Percentiles rank a stretch among this genome's conserved stretches.
Evolutionary conservation across 2,113 vertebrate genomes (phyloP).

Genomic region (Heteronetta atricapilla): DNA sequence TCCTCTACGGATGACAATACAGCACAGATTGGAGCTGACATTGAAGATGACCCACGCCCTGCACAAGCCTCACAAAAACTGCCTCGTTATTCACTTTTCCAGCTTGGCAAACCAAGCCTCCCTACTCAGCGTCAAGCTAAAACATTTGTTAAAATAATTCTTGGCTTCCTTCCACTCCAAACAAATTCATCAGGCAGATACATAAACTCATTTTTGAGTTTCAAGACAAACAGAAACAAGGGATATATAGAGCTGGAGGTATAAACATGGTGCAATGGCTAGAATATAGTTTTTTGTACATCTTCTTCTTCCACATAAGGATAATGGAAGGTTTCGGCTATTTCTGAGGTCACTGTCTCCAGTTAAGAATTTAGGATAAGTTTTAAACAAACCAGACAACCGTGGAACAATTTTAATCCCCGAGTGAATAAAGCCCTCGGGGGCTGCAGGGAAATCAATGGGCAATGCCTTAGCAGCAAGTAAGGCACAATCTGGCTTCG

Average conservation of each 20-base stretch:
- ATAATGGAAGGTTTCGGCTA: background rate
- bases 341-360: slow-evolving; percentile 37
- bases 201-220: slow-evolving; percentile 52
- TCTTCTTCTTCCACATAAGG: background rate
- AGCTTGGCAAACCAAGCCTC: slow-evolving; percentile 44
- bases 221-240: background rate
- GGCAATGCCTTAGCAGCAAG: slow-evolving; percentile 49
- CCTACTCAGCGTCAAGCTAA: slow-evolving; percentile 39
- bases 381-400: slow-evolving; percentile 48
- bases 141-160: slow-evolving; percentile 73
- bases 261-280: background rate
- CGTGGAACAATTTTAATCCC: slow-evolving; percentile 61
- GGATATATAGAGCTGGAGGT: background rate
- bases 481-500: slow-evolving; percentile 58
- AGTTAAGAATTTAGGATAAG: slow-evolving; percentile 38
- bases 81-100: slow-evolving; percentile 44
- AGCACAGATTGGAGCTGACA: slow-evolving; percentile 33
- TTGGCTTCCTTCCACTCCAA: slow-evolving; percentile 72
- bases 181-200: slow-evolving; percentile 59
- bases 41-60: slow-evolving; percentile 38
- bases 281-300: background rate
- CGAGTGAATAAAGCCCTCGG: slow-evolving; percentile 41
- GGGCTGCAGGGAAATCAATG: slow-evolving; percentile 23
- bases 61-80: slow-evolving; percentile 26
- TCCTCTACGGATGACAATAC: background rate